phyloP scores from a whole-genome alignment of 2,113 vertebrate species.

The Seriola dumerili region DNA sequence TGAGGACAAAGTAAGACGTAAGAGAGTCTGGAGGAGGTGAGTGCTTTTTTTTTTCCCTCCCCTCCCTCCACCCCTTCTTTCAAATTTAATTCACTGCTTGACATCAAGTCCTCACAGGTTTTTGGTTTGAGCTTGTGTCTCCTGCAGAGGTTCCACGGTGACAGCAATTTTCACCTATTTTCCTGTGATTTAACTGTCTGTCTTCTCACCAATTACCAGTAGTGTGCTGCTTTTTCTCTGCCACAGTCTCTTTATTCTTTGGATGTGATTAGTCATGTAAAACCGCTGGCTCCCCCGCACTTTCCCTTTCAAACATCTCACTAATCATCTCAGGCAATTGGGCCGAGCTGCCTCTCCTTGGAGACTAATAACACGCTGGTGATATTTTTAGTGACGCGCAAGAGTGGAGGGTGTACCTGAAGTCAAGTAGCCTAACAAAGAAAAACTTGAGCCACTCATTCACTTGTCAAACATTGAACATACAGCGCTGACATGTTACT shows the following conservation, averaged over 20 bases:
- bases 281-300: slow-evolving; percentile 32
- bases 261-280: slow-evolving; percentile 56
- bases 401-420: slow-evolving; percentile 29
- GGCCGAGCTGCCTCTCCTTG: slow-evolving; percentile 51
- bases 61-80: neutral
- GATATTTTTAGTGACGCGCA: slow-evolving; percentile 49
- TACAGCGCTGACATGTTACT: neutral
- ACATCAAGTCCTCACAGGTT: slow-evolving; percentile 19
- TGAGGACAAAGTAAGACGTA: slow-evolving; percentile 19
- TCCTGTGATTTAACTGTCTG: slow-evolving; percentile 34
- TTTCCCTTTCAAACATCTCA: slow-evolving; percentile 36
- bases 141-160: slow-evolving; percentile 31
- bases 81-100: slow-evolving; percentile 26
- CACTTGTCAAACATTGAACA: neutral
- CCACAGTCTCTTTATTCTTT: slow-evolving; percentile 39
- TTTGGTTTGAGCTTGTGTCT: slow-evolving; percentile 33
- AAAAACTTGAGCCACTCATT: neutral
- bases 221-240: slow-evolving; percentile 38
- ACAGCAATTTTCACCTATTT: slow-evolving; percentile 44
- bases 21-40: slow-evolving; percentile 62
- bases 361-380: slow-evolving; percentile 46
- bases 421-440: slow-evolving; percentile 2
- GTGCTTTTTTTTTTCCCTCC: slow-evolving; percentile 14
- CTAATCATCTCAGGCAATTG: slow-evolving; percentile 37
- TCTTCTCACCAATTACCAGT: slow-evolving; percentile 35